Percentiles rank a stretch among this genome's conserved stretches.
Conservation (phyloP, 2,113 vertebrate species). For the Gallinago paraguaiae region DNA sequence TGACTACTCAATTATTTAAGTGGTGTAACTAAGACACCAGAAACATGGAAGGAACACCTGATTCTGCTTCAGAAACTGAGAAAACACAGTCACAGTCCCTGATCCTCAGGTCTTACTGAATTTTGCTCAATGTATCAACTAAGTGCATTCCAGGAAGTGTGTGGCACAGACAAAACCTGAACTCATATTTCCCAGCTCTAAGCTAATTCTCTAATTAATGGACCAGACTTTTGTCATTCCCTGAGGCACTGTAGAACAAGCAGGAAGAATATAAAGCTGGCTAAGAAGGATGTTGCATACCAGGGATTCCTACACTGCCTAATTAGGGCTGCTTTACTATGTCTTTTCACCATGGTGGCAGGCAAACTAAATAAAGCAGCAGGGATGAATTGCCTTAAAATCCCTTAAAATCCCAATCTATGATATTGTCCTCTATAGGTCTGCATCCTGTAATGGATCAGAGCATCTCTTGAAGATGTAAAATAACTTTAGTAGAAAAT, state of each 20-base stretch:
- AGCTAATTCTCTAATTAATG: constrained; percentile 35
- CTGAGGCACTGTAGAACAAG: not conserved
- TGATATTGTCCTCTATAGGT: not conserved
- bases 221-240: not conserved
- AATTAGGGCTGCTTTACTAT: constrained; percentile 1
- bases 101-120: not conserved
- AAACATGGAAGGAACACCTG: not conserved
- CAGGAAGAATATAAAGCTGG: not conserved
- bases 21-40: not conserved
- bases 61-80: not conserved
- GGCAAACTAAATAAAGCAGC: not conserved
- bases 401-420: not conserved
- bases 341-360: not conserved
- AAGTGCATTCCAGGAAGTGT: not conserved
- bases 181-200: not conserved
- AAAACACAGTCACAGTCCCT: not conserved
- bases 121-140: not conserved
- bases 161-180: not conserved
- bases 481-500: not conserved
- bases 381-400: not conserved
- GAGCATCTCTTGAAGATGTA: not conserved
- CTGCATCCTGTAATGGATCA: not conserved
- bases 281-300: not conserved
- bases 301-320: not conserved
- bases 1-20: not conserved